Evolutionary conservation across 2,113 vertebrate species (phyloP), one percentile per base, ranked within the genome.

Genomic region (Zosterops pallidus): DNA sequence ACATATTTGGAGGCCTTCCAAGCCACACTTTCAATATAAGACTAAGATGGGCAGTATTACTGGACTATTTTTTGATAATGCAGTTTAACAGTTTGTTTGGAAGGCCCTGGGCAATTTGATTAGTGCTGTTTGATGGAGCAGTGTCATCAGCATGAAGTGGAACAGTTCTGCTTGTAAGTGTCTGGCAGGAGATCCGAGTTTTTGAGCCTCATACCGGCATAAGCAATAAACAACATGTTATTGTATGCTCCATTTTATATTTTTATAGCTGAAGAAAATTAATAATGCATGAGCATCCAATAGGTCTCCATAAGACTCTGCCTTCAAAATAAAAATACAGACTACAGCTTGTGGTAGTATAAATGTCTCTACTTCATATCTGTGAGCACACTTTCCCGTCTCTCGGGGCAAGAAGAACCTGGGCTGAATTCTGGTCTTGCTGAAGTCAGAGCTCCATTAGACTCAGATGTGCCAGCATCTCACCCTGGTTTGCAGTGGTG

Each of bases 281-380:
- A 98, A 97, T 97, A 97, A 98, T 98, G 92, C 94, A 97, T 97
- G 92, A 97, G 77, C 69, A 93, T 86, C 95, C 92, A 94, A 83
- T 69, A 95, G 93, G 89, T 95, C 94, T 96, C 93, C 91, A 89
- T 89, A 96, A 96, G 91, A 96, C 62, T 95, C 65, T 95, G 91
- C 55, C 92, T 97, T 96, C 78, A 94, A 91, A 89, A 84, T 89
- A 84, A 83, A 95, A 96, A 91, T 72, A 90, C 76, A 44, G 39
- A 81, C 57, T 94, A 90, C 90, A 90, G 95, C 83, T 78, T 95
- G 76, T 84, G 69, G 72, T 84, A 76, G 23, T 86, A 90, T 78
- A 95, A 96, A 96, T 69, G 94, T 78, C 92, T 75, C n/a, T 75
- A 57, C 69, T 84, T 80, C 52, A 25, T 88, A 78, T 92, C 92